Evolutionary conservation across 1,140 invertebrate genomes (phyloP), one percentile per base, ranked within the genome.

Genomic region (Caenorhabditis tropicalis): DNA sequence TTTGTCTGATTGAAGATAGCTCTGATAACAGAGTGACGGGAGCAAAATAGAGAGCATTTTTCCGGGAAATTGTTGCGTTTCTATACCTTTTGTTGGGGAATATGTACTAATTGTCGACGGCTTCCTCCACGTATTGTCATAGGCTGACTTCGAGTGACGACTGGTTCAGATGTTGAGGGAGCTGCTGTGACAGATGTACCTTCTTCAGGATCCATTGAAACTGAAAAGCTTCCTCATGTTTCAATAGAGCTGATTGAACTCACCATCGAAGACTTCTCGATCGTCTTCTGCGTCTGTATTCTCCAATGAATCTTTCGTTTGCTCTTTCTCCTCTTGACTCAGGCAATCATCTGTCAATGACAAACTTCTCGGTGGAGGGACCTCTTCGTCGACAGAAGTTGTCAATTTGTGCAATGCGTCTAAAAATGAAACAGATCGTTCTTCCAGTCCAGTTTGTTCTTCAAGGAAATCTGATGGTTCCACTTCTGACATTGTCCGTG

Each of bases 21-120:
- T 36, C 10, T 65, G 58, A 65, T 65, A 65, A 65, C 58, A 56
- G 21, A 56, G 36, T 65, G 31, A 65, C 58, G 58, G 27, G 58
- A 65, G 58, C 33, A 36, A 36, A 65, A 56, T 21, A 56, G 7
- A 27, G 7, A 24, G 29, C 7, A 51, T n/a, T 51, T 51, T 51
- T 56, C 53, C 53, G 53, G 21, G 58, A 33, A 65, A 65, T 36
- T 36, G 58, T 19, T 7, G 31, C 2, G 33, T 36, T n/a, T 65
- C 7, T 43, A 21, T 12, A 74, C 65, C 65, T 74, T 74, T 43
- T 46, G 65, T 46, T 39, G 65, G 21, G 31, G n/a, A 16, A 33
- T 74, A 6, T 74, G 65, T 43, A 65, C 36, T 33, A 43, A 43
- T 74, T 74, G 65, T 46, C 65, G 33, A 19, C 36, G 65, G 24